These are phyloP conservation scores for Pimephales promelas DNA, from an alignment of 2,113 vertebrate species.

Conservation along the genomic window DNA sequence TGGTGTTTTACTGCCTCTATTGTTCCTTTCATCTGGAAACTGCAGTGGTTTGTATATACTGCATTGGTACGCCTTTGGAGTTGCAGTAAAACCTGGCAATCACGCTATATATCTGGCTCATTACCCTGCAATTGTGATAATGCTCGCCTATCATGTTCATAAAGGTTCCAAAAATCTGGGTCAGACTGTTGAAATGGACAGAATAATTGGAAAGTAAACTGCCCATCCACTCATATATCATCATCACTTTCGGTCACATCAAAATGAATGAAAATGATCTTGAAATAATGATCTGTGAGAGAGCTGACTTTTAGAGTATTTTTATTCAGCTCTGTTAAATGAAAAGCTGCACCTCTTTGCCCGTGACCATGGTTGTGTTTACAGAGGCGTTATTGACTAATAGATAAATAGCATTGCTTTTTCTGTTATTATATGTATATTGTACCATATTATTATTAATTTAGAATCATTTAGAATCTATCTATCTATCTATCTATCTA, in stretches of 20 bases:
- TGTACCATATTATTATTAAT: background rate
- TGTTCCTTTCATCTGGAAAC: no score
- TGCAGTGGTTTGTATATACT: no score
- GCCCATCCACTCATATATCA: background rate
- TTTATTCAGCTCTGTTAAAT: background rate
- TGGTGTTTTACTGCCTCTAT: no score
- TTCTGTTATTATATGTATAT: background rate
- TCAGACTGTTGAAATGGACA: conserved; percentile 3
- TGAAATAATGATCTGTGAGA: background rate
- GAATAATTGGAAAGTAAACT: conserved; percentile 2
- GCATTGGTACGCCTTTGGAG: no score
- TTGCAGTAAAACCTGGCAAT: background rate
- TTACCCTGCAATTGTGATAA: background rate
- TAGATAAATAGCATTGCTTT: background rate
- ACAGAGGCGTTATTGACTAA: background rate
- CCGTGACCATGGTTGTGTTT: background rate
- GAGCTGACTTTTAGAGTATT: background rate
- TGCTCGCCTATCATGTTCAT: background rate
- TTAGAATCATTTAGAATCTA: no score
- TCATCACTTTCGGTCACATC: background rate
- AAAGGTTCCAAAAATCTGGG: background rate
- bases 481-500: no score
- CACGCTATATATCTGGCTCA: background rate
- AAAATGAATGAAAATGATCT: background rate
- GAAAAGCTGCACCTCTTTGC: background rate